These are phyloP conservation scores for Rhagonycha fulva DNA, from an alignment of 2,888 invertebrate species.

Conservation along the genomic window DNA sequence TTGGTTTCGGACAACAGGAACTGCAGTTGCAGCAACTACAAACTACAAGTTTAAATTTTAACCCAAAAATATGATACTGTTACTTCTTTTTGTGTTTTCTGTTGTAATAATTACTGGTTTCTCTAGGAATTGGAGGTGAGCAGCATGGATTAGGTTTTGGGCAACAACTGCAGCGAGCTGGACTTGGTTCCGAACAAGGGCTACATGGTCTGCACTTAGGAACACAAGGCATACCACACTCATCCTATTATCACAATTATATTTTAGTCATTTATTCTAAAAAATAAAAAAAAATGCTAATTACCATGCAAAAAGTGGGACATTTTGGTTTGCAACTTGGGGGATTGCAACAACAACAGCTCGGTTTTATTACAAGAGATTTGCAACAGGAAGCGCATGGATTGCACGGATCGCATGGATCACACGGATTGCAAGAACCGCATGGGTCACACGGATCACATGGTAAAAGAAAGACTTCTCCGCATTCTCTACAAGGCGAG, in stretches of 20 bases:
- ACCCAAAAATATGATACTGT: not conserved
- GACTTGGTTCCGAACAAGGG: not conserved
- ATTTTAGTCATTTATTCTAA: not conserved
- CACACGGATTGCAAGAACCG: conserved; percentile 9
- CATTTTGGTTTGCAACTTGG: not conserved
- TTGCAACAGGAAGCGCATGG: not conserved
- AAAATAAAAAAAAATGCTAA: not conserved
- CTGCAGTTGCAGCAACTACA: not conserved
- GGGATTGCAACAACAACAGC: not conserved
- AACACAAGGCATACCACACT: not conserved
- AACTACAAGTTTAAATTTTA: not conserved
- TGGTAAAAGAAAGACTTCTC: not conserved
- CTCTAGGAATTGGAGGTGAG: conserved; percentile 42
- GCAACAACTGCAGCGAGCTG: conserved; percentile 10
- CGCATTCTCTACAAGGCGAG: not conserved
- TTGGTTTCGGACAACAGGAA: conserved; percentile 31
- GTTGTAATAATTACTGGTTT: conserved; percentile 49
- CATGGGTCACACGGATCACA: not conserved
- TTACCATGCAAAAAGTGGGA: not conserved
- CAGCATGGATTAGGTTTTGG: conserved; percentile 24
- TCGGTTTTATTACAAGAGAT: not conserved
- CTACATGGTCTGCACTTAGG: conserved; percentile 3
- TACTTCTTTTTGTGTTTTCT: conserved; percentile 37
- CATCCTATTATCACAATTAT: not conserved
- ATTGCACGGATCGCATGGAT: conserved; percentile 6